Conservation (phyloP, 2,888 invertebrate species). For the Anthophora plumipes region DNA sequence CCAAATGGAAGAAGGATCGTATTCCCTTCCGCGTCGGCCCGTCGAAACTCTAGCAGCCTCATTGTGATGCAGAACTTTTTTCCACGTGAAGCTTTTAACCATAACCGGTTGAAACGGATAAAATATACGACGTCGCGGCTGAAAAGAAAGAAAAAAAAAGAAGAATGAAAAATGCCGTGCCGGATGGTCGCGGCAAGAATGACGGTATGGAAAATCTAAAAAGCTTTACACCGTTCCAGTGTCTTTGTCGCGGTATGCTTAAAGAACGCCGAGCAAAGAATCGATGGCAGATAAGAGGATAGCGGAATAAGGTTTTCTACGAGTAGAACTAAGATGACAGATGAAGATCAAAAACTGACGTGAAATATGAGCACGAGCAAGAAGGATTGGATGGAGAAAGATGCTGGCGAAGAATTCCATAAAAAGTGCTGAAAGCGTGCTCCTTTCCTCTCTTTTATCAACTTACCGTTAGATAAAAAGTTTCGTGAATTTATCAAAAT, state of each 20-base stretch:
- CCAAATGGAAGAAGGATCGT: neutral
- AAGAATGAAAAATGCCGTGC: slow-evolving; percentile 40
- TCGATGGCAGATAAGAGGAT: slow-evolving; percentile 54
- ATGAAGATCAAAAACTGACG: slow-evolving; percentile 38
- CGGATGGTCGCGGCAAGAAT: slow-evolving; percentile 42
- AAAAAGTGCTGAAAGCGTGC: neutral
- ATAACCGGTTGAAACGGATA: slow-evolving; percentile 5
- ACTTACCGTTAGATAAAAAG: too few species aligned
- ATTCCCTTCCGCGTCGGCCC: neutral
- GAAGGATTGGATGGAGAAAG: neutral
- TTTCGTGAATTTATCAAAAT: too few species aligned
- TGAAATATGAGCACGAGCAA: slow-evolving; percentile 37
- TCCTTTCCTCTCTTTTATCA: too few species aligned
- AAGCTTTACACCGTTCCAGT: slow-evolving; percentile 55
- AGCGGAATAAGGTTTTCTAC: slow-evolving; percentile 32
- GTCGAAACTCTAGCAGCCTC: neutral
- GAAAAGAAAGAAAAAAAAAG: too few species aligned
- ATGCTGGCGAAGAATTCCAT: neutral
- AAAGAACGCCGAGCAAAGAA: slow-evolving; percentile 15
- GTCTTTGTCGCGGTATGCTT: slow-evolving; percentile 24
- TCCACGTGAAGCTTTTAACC: neutral
- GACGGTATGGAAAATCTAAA: slow-evolving; percentile 51
- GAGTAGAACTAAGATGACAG: slow-evolving; percentile 40
- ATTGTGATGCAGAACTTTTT: neutral
- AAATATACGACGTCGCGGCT: slow-evolving; percentile 7